Percentiles rank a stretch among this genome's conserved stretches.
Conservation (phyloP, 1,140 invertebrate species). For the Pogonomyrmex californicus region DNA sequence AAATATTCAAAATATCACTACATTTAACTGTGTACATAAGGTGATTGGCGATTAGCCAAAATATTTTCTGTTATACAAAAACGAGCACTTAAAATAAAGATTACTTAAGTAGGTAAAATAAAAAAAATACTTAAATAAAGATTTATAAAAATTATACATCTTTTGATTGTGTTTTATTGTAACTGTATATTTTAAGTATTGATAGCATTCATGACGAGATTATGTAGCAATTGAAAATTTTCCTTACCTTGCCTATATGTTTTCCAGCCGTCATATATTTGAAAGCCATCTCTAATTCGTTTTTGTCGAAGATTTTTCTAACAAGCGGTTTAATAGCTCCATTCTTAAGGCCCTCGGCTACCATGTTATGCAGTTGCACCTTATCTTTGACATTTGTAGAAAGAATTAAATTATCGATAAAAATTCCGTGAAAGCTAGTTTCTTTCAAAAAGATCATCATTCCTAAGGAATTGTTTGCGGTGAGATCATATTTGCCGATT, state of each 20-base stretch:
- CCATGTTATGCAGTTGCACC: slow-evolving; percentile 78
- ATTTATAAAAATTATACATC: no score
- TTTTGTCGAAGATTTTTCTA: slow-evolving; percentile 83
- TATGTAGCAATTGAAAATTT: not conserved
- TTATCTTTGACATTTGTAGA: slow-evolving; percentile 78
- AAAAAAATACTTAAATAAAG: no score
- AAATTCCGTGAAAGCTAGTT: slow-evolving; percentile 92
- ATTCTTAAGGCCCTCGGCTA: slow-evolving; percentile 86
- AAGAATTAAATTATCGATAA: slow-evolving; percentile 89
- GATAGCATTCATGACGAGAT: not conserved
- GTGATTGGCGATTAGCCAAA: no score
- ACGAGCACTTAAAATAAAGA: no score
- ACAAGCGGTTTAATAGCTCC: slow-evolving; percentile 86
- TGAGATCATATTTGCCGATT: slow-evolving; percentile 93
- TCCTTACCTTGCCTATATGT: slow-evolving; percentile 90
- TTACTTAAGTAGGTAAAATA: no score
- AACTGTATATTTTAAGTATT: not conserved
- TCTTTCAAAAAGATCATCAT: slow-evolving; percentile 94
- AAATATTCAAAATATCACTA: no score
- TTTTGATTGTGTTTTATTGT: no score
- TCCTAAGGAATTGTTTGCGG: slow-evolving; percentile 89
- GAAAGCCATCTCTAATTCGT: slow-evolving; percentile 86
- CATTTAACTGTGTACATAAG: no score
- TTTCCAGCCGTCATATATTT: slow-evolving; percentile 91
- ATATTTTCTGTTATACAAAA: no score